Conservation (phyloP, 2,888 invertebrate species). For the Arenicola marina region DNA sequence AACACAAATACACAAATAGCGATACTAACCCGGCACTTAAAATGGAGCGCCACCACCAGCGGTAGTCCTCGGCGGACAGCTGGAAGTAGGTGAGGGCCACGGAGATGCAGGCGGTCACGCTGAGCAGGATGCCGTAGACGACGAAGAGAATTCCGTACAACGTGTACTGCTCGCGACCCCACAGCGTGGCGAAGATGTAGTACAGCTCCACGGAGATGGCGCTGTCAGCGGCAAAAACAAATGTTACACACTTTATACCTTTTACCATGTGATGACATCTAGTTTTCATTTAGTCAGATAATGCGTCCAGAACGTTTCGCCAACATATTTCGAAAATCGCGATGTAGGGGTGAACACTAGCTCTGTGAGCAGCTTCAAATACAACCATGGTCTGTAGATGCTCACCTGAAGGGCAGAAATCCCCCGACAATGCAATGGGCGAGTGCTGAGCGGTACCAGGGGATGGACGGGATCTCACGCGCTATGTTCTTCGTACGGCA, state of each 20-base stretch:
- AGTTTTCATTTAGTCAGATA: too few species aligned
- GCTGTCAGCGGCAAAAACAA: too few species aligned
- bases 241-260: too few species aligned
- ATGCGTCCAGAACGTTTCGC: too few species aligned
- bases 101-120: constrained; percentile 64
- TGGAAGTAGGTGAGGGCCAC: constrained; percentile 66
- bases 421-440: constrained; percentile 64
- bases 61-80: constrained; percentile 64
- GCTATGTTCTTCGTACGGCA: constrained; percentile 65
- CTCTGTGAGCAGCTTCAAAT: too few species aligned
- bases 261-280: not conserved
- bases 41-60: constrained; percentile 66
- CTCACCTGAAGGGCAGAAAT: constrained; percentile 64
- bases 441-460: constrained; percentile 62
- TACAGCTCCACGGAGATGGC: constrained; percentile 65
- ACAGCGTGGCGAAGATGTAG: constrained; percentile 65
- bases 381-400: not conserved
- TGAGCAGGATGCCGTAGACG: constrained; percentile 63
- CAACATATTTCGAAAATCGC: too few species aligned
- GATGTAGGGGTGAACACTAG: too few species aligned
- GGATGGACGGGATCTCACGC: constrained; percentile 63
- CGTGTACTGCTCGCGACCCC: constrained; percentile 66
- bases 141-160: constrained; percentile 64
- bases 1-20: too few species aligned
- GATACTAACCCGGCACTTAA: constrained; percentile 64